Conservation (phyloP, 1,140 invertebrate genomes). For the Papilio aristodemus region DNA sequence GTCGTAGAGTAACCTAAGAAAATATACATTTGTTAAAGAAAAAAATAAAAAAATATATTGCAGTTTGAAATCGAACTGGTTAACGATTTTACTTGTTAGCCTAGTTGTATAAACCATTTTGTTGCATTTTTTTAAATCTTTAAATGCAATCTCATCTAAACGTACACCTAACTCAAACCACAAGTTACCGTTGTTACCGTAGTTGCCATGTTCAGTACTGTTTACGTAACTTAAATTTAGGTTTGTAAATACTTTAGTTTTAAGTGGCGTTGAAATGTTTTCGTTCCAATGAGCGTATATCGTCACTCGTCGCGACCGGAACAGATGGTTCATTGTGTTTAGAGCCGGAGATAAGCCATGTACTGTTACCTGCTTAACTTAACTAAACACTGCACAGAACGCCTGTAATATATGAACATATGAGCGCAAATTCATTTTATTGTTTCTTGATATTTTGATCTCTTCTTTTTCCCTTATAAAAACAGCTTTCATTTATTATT, state of each 20-base stretch:
- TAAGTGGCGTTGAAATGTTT: constrained; percentile 40
- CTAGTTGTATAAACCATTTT: too few species aligned
- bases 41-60: too few species aligned
- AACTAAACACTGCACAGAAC: constrained; percentile 20
- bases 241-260: constrained; percentile 24
- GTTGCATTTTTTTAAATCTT: too few species aligned
- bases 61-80: too few species aligned
- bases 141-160: too few species aligned
- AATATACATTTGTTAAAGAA: too few species aligned
- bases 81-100: too few species aligned
- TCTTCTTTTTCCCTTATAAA: too few species aligned
- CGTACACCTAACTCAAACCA: background rate
- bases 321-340: constrained; percentile 68
- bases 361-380: constrained; percentile 37
- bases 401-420: background rate
- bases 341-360: constrained; percentile 56
- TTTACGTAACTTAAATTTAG: constrained; percentile 23
- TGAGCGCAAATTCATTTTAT: background rate
- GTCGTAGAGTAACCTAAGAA: too few species aligned
- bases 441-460: background rate
- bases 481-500: too few species aligned
- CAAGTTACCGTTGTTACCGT: background rate
- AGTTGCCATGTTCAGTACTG: background rate
- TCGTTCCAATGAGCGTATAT: constrained; percentile 59
- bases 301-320: constrained; percentile 58